phyloP scores from a whole-genome alignment of 2,797 vertebrate genomes.

The Mastacembelus armatus region DNA sequence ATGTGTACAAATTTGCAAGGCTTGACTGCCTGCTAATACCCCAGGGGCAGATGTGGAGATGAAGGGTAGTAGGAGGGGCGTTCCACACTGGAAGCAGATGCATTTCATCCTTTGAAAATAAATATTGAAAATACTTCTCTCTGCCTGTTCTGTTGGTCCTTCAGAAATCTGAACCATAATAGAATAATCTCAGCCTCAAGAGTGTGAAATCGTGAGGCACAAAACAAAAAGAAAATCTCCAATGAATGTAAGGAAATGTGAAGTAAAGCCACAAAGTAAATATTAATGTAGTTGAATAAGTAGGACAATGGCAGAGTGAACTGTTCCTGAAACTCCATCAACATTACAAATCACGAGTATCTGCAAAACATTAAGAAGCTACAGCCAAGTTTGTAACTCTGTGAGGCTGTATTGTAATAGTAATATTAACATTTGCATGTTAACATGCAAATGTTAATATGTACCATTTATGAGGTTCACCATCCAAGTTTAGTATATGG shows the following conservation, averaged over 20 bases:
- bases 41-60: conserved; percentile 41
- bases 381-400: not conserved
- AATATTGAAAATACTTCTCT: conserved; percentile 65
- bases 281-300: not conserved
- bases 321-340: not conserved
- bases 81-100: conserved; percentile 55
- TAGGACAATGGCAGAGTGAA: conserved; percentile 3
- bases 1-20: conserved; percentile 41
- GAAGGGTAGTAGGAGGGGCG: conserved; percentile 18
- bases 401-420: not conserved
- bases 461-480: not conserved
- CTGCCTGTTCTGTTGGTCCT: conserved; percentile 54
- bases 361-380: not conserved
- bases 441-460: not conserved
- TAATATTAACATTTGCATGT: not conserved
- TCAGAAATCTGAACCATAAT: not conserved
- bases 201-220: not conserved
- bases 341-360: not conserved
- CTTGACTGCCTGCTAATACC: conserved; percentile 33
- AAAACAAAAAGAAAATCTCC: not conserved
- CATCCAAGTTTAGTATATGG: no score
- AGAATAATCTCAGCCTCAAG: not conserved
- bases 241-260: not conserved
- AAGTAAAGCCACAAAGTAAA: not conserved
- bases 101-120: conserved; percentile 79